These are phyloP conservation scores for Phoxinus phoxinus DNA, from an alignment of 2,113 vertebrate species.

Conservation along the genomic window DNA sequence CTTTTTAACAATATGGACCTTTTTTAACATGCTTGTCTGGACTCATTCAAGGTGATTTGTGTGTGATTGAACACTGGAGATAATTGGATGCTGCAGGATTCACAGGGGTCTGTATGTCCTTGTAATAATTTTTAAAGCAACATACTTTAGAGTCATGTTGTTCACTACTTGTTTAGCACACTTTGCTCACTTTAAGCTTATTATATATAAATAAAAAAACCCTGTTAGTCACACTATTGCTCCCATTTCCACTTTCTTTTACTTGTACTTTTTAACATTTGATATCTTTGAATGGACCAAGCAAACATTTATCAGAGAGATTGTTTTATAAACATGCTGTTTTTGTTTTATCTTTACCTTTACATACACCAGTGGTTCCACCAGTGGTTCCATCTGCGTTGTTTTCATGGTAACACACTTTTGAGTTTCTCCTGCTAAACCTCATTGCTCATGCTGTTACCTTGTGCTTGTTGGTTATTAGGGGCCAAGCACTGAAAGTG, in stretches of 20 bases:
- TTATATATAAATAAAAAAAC: not conserved
- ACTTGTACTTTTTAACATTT: not conserved
- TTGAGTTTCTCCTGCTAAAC: not conserved
- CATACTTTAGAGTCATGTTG: not conserved
- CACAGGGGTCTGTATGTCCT: not conserved
- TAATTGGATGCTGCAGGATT: not conserved
- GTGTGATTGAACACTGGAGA: constrained; percentile 28
- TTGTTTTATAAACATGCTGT: not conserved
- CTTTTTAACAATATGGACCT: not conserved
- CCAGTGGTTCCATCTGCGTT: not conserved
- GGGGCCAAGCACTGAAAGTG: too few species aligned
- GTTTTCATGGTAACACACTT: not conserved
- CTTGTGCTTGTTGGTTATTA: not conserved
- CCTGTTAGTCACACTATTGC: not conserved
- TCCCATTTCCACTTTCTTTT: not conserved
- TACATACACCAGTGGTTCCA: too few species aligned
- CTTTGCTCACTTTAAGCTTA: not conserved
- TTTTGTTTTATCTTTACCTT: not conserved
- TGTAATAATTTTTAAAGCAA: not conserved
- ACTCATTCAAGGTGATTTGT: too few species aligned
- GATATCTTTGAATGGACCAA: not conserved
- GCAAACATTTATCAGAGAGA: not conserved
- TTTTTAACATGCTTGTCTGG: too few species aligned
- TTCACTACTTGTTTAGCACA: not conserved
- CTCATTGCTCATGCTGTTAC: not conserved